Percentiles rank a stretch among this genome's conserved stretches.
Conservation (phyloP, 2,888 invertebrate genomes). For the Noctuana brunneofusca region DNA sequence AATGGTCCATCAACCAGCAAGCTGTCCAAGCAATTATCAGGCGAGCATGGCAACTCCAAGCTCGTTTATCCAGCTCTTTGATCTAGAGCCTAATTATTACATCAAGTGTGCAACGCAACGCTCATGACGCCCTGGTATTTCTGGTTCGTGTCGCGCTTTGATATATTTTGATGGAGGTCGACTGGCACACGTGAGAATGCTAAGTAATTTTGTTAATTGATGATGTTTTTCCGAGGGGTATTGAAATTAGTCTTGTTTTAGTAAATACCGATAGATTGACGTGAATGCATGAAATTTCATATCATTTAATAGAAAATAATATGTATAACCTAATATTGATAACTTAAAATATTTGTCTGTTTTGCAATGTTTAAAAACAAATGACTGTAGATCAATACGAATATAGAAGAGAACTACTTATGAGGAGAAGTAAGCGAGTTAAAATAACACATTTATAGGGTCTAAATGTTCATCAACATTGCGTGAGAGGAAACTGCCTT, state of each 20-base stretch:
- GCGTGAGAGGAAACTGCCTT: too few relatives aligned
- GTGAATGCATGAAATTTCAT: too few relatives aligned
- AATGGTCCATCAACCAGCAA: slow-evolving; percentile 39
- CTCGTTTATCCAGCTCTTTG: slow-evolving; percentile 56
- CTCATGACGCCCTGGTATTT: slow-evolving; percentile 61
- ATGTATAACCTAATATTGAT: too few relatives aligned
- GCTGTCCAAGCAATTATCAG: slow-evolving; percentile 60
- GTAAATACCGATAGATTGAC: neutral
- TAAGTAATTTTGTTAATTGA: slow-evolving; percentile 3
- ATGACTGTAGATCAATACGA: too few relatives aligned
- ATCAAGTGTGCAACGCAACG: slow-evolving; percentile 52
- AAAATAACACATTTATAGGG: too few relatives aligned
- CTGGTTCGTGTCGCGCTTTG: slow-evolving; percentile 53
- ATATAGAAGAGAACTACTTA: too few relatives aligned
- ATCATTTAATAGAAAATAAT: too few relatives aligned
- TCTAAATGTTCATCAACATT: too few relatives aligned
- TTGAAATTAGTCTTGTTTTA: neutral
- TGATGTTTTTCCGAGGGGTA: neutral
- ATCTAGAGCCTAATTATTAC: slow-evolving; percentile 65
- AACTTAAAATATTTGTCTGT: too few relatives aligned
- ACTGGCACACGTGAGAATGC: slow-evolving; percentile 4
- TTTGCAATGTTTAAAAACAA: too few relatives aligned
- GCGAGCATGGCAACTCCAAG: slow-evolving; percentile 56
- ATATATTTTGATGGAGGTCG: slow-evolving; percentile 34
- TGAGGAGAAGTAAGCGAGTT: too few relatives aligned